Conservation (phyloP, 2,888 invertebrate species). For the Parelbella ahira region DNA sequence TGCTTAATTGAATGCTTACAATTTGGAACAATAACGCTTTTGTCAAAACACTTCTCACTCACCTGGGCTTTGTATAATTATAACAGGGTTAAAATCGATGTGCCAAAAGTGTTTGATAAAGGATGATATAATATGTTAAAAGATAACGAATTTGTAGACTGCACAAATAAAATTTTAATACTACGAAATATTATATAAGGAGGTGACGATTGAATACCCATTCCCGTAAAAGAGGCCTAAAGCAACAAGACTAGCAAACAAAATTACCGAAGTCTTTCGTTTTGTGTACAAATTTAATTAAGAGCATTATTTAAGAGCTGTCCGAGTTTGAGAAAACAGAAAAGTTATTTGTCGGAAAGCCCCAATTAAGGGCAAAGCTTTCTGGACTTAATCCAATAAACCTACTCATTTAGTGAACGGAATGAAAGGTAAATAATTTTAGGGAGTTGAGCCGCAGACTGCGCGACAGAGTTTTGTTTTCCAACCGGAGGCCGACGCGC, state of each 20-base stretch:
- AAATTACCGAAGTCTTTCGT: slow-evolving; percentile 48
- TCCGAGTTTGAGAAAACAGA: slow-evolving; percentile 76
- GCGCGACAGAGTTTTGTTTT: slow-evolving; percentile 49
- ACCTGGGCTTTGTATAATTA: too few relatives aligned
- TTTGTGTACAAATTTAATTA: slow-evolving; percentile 68
- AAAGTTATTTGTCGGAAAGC: slow-evolving; percentile 77
- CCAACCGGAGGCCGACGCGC: slow-evolving; percentile 33
- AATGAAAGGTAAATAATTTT: slow-evolving; percentile 78
- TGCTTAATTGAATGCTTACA: too few relatives aligned
- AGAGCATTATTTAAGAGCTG: slow-evolving; percentile 71
- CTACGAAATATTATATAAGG: too few relatives aligned
- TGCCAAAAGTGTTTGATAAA: too few relatives aligned
- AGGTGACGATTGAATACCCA: slow-evolving; percentile 25
- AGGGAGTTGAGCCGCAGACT: slow-evolving; percentile 51
- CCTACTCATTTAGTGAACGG: slow-evolving; percentile 75
- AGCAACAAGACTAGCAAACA: slow-evolving; percentile 36
- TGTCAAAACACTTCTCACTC: too few relatives aligned
- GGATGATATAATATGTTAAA: too few relatives aligned
- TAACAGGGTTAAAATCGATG: too few relatives aligned
- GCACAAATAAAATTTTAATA: too few relatives aligned
- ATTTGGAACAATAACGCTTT: too few relatives aligned
- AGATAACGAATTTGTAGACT: too few relatives aligned
- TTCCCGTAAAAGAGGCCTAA: slow-evolving; percentile 26
- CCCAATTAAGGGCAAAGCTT: slow-evolving; percentile 78
- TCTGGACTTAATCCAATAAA: slow-evolving; percentile 79